A percentile compares a stretch with the other conserved stretches of the same genome.
phyloP scores from a whole-genome alignment of 2,888 invertebrate genomes.

The Hipparchia sbordonii region DNA sequence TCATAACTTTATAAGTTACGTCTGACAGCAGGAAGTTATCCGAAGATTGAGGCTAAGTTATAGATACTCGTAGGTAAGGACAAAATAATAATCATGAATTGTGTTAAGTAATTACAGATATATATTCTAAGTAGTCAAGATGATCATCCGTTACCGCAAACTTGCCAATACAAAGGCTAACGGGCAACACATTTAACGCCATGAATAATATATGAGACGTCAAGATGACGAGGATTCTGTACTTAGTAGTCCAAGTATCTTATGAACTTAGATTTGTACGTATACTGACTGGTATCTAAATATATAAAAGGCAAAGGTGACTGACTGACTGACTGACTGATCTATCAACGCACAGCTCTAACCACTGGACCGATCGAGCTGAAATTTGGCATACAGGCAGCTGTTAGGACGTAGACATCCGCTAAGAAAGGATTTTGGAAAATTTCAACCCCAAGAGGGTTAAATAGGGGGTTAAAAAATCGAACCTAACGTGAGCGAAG shows the following conservation, averaged over 20 bases:
- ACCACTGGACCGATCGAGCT: too few species aligned
- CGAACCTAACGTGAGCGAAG: too few species aligned
- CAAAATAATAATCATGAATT: neutral
- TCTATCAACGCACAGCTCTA: too few species aligned
- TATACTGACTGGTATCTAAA: too few species aligned
- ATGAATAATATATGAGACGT: constrained; percentile 1
- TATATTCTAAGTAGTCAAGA: neutral
- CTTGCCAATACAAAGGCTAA: constrained; percentile 10
- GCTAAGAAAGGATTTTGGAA: too few species aligned
- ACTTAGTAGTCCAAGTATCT: neutral
- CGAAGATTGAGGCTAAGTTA: neutral
- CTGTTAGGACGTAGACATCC: too few species aligned
- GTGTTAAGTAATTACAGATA: neutral
- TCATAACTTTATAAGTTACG: neutral
- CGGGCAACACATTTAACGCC: constrained; percentile 3
- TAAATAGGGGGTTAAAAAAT: too few species aligned
- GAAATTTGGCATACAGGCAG: too few species aligned
- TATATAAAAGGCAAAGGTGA: too few species aligned
- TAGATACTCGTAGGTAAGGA: neutral
- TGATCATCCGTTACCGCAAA: constrained; percentile 1
- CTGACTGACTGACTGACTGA: too few species aligned
- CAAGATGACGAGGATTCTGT: neutral
- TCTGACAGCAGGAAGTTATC: neutral
- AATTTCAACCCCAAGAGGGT: too few species aligned
- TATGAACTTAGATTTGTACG: neutral